Evolutionary conservation across 2,797 vertebrate genomes (phyloP).

Genomic region (Chaetodon trifasciatus): DNA sequence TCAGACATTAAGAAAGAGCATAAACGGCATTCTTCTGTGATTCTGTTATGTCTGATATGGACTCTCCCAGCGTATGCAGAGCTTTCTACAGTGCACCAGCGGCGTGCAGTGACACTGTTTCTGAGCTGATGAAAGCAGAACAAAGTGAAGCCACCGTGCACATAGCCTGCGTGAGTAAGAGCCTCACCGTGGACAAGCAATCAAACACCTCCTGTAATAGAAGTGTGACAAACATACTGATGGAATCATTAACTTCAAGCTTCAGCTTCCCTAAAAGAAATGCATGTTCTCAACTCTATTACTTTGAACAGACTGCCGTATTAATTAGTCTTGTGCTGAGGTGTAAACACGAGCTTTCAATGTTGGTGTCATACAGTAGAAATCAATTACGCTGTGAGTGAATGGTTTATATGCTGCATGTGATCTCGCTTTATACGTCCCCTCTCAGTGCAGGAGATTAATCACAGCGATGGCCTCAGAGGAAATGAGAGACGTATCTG

Average conservation of each 20-base stretch:
- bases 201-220: conserved; percentile 32
- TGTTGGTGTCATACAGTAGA: conserved; percentile 36
- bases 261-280: conserved; percentile 4
- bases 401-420: conserved; percentile 14
- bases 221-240: conserved; percentile 55
- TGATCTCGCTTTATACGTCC: conserved; percentile 26
- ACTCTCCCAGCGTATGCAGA: background rate
- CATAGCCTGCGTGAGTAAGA: conserved; percentile 23
- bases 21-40: background rate
- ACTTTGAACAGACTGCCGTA: background rate
- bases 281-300: background rate
- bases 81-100: background rate
- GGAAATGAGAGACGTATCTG: conserved; percentile 44
- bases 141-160: conserved; percentile 4
- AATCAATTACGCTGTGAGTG: conserved; percentile 36
- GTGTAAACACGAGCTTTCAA: conserved; percentile 1
- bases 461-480: conserved; percentile 34
- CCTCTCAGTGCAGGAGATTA: conserved; percentile 28
- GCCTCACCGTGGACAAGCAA: conserved; percentile 42
- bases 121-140: conserved; percentile 40
- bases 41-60: background rate
- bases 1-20: background rate
- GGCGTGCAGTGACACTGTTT: conserved; percentile 1
- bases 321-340: conserved; percentile 27
- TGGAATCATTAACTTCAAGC: conserved; percentile 52